These are phyloP conservation scores for Choloepus didactylus DNA, from an alignment of 2,797 vertebrate genomes.

Conservation along the genomic window DNA sequence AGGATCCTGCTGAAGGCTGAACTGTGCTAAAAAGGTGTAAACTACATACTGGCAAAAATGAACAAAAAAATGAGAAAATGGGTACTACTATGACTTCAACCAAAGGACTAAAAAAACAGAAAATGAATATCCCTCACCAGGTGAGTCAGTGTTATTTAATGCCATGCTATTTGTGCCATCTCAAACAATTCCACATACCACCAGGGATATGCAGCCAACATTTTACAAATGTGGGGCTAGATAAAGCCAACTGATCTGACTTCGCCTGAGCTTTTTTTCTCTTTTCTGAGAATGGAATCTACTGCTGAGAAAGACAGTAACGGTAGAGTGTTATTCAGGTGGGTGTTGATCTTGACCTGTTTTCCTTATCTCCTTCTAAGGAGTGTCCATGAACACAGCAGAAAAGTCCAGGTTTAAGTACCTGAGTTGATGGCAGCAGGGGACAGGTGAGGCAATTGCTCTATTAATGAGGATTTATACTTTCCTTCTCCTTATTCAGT, in stretches of 20 bases:
- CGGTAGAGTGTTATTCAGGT: not conserved
- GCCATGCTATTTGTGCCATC: not conserved
- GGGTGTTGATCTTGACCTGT: not conserved
- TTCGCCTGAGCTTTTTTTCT: not conserved
- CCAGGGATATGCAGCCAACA: not conserved
- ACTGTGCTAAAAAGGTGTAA: not conserved
- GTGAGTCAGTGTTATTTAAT: not conserved
- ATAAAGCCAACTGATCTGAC: not conserved
- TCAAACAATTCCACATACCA: not conserved
- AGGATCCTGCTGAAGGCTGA: not conserved
- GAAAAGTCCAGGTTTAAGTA: not conserved
- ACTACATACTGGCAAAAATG: not conserved
- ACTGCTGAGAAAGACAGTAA: not conserved
- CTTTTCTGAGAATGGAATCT: not conserved
- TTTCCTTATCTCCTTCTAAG: not conserved
- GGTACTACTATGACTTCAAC: not conserved
- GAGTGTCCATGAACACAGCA: not conserved
- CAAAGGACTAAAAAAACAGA: slow-evolving; percentile 11
- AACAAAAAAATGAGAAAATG: not conserved
- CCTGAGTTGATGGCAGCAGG: not conserved
- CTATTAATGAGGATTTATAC: not conserved
- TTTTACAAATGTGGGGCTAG: not conserved
- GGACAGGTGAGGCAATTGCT: not conserved
- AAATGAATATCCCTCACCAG: not conserved
- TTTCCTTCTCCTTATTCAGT: not conserved